These are phyloP conservation scores for Sterrhoptilus dennistouni DNA, from an alignment of 2,113 vertebrate genomes.

Conservation along the genomic window DNA sequence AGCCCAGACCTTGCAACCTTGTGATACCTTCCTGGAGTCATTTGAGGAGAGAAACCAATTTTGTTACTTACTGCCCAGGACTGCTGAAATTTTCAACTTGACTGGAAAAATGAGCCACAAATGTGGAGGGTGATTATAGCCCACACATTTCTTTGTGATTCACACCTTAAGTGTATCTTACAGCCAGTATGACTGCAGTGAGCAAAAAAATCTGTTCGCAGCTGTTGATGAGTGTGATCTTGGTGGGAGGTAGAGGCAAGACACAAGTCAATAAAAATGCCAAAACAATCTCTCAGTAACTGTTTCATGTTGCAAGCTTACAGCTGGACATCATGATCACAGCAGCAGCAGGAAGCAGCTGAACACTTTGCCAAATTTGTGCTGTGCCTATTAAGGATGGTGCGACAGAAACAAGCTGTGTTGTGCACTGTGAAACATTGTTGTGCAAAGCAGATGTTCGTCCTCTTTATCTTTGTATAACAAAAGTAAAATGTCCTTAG, in stretches of 20 bases:
- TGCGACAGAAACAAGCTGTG: background rate
- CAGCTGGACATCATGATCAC: background rate
- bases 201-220: background rate
- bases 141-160: conserved; percentile 33
- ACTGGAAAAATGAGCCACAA: background rate
- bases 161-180: background rate
- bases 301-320: background rate
- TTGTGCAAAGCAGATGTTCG: background rate
- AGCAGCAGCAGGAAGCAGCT: background rate
- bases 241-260: conserved; percentile 15
- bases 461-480: background rate
- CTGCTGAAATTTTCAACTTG: background rate
- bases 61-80: background rate
- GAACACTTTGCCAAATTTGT: background rate
- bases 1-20: background rate
- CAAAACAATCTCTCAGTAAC: background rate
- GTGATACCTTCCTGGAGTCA: background rate
- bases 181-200: background rate
- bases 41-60: background rate
- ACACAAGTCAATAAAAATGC: background rate
- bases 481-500: background rate
- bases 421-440: background rate
- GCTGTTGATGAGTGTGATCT: conserved; percentile 31
- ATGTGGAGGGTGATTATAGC: background rate
- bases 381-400: background rate